Evolutionary conservation across 2,113 vertebrate genomes (phyloP).

Genomic region (Neomonachus schauinslandi): DNA sequence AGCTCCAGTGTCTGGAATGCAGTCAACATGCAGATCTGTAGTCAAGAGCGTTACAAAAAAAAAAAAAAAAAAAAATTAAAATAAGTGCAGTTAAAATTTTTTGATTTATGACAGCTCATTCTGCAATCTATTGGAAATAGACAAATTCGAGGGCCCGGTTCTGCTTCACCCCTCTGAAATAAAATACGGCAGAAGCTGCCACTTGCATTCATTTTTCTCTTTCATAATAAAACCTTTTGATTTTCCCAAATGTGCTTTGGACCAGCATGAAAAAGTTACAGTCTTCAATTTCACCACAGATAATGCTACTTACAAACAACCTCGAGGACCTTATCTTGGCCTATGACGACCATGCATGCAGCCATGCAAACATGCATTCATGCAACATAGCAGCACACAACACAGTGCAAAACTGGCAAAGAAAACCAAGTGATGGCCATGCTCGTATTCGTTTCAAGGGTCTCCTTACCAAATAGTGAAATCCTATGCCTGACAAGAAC

Average conservation of each 20-base stretch:
- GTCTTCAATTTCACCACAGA: background rate
- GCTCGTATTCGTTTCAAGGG: constrained; percentile 85
- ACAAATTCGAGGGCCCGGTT: background rate
- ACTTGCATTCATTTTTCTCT: background rate
- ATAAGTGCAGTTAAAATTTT: constrained; percentile 38
- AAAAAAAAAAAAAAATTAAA: background rate
- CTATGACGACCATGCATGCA: constrained; percentile 81
- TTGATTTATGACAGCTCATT: constrained; percentile 11
- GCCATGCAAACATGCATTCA: constrained; percentile 84
- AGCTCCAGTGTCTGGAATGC: background rate
- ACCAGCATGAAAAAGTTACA: background rate
- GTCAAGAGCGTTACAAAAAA: constrained; percentile 51
- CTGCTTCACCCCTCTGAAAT: background rate
- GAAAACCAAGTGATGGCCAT: constrained; percentile 86
- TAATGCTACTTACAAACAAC: constrained; percentile 52
- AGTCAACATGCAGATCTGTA: constrained; percentile 68
- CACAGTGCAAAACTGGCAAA: constrained; percentile 84
- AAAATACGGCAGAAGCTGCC: background rate
- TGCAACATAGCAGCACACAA: constrained; percentile 83
- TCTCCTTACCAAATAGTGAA: constrained; percentile 99
- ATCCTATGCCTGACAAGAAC: constrained; percentile 99
- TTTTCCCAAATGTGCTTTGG: background rate
- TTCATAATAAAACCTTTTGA: background rate
- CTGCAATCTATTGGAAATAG: background rate
- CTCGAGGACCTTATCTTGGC: constrained; percentile 66